Percentiles rank a stretch among this genome's conserved stretches.
phyloP scores from a whole-genome alignment of 2,888 invertebrate genomes.

The Megaustenia siamemsis region DNA sequence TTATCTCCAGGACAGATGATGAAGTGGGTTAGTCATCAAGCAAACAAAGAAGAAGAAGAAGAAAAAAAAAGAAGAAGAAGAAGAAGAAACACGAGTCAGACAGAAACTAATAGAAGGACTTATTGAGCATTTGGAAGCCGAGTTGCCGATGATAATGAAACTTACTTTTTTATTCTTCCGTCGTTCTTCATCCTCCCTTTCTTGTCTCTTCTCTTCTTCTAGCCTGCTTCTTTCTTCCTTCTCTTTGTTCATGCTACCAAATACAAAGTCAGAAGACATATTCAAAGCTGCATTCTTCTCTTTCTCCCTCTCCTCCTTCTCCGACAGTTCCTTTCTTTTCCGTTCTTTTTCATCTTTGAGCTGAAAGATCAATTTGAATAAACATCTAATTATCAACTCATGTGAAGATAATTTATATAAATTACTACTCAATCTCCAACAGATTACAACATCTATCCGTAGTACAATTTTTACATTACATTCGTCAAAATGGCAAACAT shows the following conservation, averaged over 20 bases:
- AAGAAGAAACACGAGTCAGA: too few relatives aligned
- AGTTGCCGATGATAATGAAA: neutral
- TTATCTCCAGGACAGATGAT: too few relatives aligned
- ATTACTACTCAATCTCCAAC: too few relatives aligned
- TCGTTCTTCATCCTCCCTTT: constrained; percentile 33
- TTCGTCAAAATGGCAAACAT: too few relatives aligned
- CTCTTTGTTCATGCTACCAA: constrained; percentile 39
- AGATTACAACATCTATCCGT: too few relatives aligned
- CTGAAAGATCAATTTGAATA: constrained; percentile 9
- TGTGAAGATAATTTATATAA: too few relatives aligned
- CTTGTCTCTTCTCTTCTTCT: constrained; percentile 50
- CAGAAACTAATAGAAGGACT: neutral
- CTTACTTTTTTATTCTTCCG: constrained; percentile 44
- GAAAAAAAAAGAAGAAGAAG: too few relatives aligned
- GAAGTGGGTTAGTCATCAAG: too few relatives aligned
- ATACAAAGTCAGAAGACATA: constrained; percentile 27
- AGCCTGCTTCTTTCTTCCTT: constrained; percentile 43
- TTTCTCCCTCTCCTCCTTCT: constrained; percentile 49
- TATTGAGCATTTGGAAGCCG: neutral
- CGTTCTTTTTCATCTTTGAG: constrained; percentile 39
- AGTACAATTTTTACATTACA: too few relatives aligned
- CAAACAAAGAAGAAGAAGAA: too few relatives aligned
- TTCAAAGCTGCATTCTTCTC: neutral
- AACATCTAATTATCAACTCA: too few relatives aligned
- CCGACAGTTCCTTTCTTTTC: constrained; percentile 51